Percentiles rank a stretch among this genome's conserved stretches.
phyloP scores from a whole-genome alignment of 2,113 vertebrate species.

The Nothocercus julius region DNA sequence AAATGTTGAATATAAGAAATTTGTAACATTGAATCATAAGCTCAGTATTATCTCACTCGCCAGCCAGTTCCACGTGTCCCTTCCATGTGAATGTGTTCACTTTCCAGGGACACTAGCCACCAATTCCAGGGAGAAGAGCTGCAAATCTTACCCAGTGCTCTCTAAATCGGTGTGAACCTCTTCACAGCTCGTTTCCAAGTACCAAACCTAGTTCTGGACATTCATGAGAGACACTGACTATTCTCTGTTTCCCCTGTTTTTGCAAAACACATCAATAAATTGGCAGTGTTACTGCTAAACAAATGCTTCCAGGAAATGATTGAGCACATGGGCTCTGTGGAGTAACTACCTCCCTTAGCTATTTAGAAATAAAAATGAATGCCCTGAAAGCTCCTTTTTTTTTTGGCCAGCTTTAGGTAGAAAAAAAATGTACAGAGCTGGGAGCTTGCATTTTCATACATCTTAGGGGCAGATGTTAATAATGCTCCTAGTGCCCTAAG shows the following conservation, averaged over 20 bases:
- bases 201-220: not conserved
- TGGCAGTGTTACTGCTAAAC: not conserved
- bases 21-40: not conserved
- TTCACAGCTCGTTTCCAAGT: not conserved
- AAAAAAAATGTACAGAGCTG: not conserved
- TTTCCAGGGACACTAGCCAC: not conserved
- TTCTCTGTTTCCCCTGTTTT: not conserved
- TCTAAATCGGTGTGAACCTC: not conserved
- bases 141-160: not conserved
- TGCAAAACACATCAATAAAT: constrained; percentile 12
- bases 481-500: not conserved
- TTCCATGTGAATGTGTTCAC: not conserved
- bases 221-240: not conserved
- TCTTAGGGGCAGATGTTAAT: not conserved
- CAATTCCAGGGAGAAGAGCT: not conserved
- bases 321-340: not conserved
- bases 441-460: not conserved
- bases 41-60: not conserved
- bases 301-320: constrained; percentile 31
- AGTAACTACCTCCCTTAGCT: not conserved
- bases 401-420: not conserved
- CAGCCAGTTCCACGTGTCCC: not conserved
- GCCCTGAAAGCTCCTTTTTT: not conserved
- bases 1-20: not conserved
- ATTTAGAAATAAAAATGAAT: constrained; percentile 32